Percentiles rank a stretch among this genome's conserved stretches.
Evolutionary conservation across 1,140 invertebrate genomes (phyloP).

Genomic region (Cydia fagiglandana): DNA sequence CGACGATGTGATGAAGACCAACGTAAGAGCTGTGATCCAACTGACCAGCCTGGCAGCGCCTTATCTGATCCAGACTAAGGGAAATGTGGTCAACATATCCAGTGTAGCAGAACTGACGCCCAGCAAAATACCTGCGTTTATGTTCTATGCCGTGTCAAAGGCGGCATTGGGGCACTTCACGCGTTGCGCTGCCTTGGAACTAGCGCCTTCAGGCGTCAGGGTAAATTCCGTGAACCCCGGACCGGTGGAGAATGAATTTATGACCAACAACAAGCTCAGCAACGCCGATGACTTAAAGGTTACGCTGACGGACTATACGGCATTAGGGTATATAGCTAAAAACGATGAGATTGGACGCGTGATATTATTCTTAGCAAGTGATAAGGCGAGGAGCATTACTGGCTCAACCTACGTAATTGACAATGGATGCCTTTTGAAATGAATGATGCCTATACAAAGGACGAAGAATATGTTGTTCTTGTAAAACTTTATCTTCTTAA

Average conservation of each 20-base stretch:
- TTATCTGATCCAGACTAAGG: conserved; percentile 83
- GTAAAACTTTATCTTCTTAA: not conserved
- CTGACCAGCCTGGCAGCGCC: conserved; percentile 86
- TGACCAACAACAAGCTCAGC: not conserved
- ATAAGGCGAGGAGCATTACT: conserved; percentile 42
- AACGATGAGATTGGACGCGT: conserved; percentile 41
- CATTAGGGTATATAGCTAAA: conserved; percentile 33
- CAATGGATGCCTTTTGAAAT: conserved; percentile 33
- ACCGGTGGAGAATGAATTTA: not conserved
- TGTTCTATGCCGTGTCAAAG: conserved; percentile 25
- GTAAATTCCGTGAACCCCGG: conserved; percentile 1
- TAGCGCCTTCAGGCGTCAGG: conserved; percentile 9
- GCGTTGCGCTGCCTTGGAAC: not conserved
- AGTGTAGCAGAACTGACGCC: conserved; percentile 80
- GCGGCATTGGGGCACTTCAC: conserved; percentile 35
- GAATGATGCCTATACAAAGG: conserved; percentile 52
- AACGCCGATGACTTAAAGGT: not conserved
- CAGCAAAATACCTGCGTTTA: not conserved
- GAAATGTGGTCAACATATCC: conserved; percentile 88
- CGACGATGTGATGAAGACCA: conserved; percentile 84
- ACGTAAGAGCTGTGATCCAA: conserved; percentile 84
- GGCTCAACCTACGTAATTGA: conserved; percentile 36
- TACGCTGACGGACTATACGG: not conserved
- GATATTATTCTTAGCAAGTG: conserved; percentile 39
- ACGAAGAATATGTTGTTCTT: too few species aligned